These are phyloP conservation scores for Craterocephalus amniculus DNA, from an alignment of 2,797 vertebrate genomes.

Conservation along the genomic window DNA sequence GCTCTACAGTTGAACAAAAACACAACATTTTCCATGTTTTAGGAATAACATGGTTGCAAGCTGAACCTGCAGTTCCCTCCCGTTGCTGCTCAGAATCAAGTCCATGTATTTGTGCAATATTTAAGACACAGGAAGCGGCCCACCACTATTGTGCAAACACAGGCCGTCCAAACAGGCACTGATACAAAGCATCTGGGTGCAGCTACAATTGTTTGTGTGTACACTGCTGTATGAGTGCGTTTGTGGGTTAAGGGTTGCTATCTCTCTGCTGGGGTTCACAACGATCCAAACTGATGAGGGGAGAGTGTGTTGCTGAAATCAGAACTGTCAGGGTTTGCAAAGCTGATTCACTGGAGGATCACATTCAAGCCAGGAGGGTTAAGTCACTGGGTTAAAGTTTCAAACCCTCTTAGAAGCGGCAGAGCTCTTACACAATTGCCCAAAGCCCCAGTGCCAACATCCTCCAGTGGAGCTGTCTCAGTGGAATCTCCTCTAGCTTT, in stretches of 20 bases:
- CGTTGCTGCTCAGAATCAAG: neutral
- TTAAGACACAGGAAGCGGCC: slow-evolving; percentile 75
- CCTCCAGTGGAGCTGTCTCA: slow-evolving; percentile 17
- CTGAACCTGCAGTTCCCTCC: slow-evolving; percentile 8
- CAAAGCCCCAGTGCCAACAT: slow-evolving; percentile 37
- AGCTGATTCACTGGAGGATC: slow-evolving; percentile 75
- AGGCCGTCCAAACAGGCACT: slow-evolving; percentile 64
- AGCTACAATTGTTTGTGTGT: slow-evolving; percentile 58
- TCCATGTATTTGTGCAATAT: slow-evolving; percentile 39
- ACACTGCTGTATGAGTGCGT: slow-evolving; percentile 28
- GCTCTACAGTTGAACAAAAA: slow-evolving; percentile 11
- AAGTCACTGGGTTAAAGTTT: slow-evolving; percentile 78
- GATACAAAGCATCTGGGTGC: slow-evolving; percentile 79
- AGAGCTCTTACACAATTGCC: slow-evolving; percentile 59
- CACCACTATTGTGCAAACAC: slow-evolving; percentile 77
- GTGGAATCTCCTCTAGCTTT: slow-evolving; percentile 19
- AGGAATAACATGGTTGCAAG: slow-evolving; percentile 17
- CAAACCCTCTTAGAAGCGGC: slow-evolving; percentile 62
- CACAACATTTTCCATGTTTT: slow-evolving; percentile 20
- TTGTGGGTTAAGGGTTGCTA: slow-evolving; percentile 27
- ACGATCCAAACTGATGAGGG: slow-evolving; percentile 24
- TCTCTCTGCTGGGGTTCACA: slow-evolving; percentile 21
- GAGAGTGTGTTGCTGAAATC: slow-evolving; percentile 58
- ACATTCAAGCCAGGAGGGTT: slow-evolving; percentile 72
- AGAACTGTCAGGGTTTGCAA: slow-evolving; percentile 54